Percentiles rank a stretch among this genome's conserved stretches.
Evolutionary conservation across 2,797 vertebrate species (phyloP).

Genomic region (Scomberomorus guttatus): DNA sequence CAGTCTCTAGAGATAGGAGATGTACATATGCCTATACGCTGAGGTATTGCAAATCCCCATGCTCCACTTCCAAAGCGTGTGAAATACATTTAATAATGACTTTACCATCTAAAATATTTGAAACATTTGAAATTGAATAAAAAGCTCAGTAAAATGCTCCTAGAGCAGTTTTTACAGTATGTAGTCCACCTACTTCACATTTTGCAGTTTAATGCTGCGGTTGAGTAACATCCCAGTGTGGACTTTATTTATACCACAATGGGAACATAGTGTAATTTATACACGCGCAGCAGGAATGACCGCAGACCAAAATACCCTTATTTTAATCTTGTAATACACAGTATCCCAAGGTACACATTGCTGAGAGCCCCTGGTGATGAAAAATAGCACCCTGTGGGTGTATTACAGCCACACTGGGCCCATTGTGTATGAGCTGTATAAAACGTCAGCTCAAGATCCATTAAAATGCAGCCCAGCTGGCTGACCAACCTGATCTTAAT

Average conservation of each 20-base stretch:
- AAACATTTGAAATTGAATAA: slow-evolving; percentile 19
- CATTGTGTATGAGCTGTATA: slow-evolving; percentile 65
- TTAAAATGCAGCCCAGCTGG: slow-evolving; percentile 68
- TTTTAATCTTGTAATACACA: slow-evolving; percentile 63
- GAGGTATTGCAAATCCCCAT: background rate
- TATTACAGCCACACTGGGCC: slow-evolving; percentile 70
- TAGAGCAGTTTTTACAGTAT: slow-evolving; percentile 35
- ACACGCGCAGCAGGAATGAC: slow-evolving; percentile 49
- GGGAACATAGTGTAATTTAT: slow-evolving; percentile 41
- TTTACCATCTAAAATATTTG: slow-evolving; percentile 13
- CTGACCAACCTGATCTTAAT: slow-evolving; percentile 60
- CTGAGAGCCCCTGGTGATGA: slow-evolving; percentile 52
- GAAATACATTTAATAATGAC: slow-evolving; percentile 16
- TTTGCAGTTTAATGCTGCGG: slow-evolving; percentile 34
- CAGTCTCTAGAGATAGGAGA: background rate
- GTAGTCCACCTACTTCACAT: slow-evolving; percentile 25
- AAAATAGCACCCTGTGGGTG: slow-evolving; percentile 69
- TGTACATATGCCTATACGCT: background rate
- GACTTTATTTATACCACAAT: slow-evolving; percentile 32
- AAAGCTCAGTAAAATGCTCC: slow-evolving; percentile 27
- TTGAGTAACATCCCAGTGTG: slow-evolving; percentile 43
- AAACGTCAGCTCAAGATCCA: slow-evolving; percentile 66
- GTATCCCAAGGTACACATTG: slow-evolving; percentile 41
- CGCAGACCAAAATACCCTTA: slow-evolving; percentile 52
- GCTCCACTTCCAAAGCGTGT: background rate